phyloP scores from a whole-genome alignment of 2,888 invertebrate species.

The Deilephila elpenor region DNA sequence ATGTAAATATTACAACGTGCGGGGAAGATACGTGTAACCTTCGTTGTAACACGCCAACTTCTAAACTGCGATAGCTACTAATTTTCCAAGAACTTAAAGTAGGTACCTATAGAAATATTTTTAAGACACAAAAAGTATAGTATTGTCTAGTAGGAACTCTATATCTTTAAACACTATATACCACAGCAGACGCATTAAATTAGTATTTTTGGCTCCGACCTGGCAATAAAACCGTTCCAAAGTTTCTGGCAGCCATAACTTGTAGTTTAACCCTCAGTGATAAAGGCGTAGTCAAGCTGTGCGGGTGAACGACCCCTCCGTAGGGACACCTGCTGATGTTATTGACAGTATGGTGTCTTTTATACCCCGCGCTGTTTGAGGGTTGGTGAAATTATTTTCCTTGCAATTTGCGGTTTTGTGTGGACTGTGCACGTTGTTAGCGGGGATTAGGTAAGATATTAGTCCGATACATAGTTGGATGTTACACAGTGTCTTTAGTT shows the following conservation, averaged over 20 bases:
- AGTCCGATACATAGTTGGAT: constrained; percentile 5
- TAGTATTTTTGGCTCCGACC: constrained; percentile 4
- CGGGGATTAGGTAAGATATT: constrained; percentile 29
- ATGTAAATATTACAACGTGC: too few species aligned
- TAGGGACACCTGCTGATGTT: constrained; percentile 80
- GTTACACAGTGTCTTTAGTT: not conserved
- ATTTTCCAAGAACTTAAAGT: too few species aligned
- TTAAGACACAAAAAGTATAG: too few species aligned
- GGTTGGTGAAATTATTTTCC: constrained; percentile 51
- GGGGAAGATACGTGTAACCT: too few species aligned
- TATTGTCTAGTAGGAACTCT: not conserved
- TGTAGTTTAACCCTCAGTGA: constrained; percentile 50
- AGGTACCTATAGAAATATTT: not conserved
- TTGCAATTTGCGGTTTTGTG: constrained; percentile 32
- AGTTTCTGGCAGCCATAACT: constrained; percentile 47
- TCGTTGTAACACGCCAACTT: too few species aligned
- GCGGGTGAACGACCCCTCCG: constrained; percentile 74
- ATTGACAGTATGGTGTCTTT: constrained; percentile 78
- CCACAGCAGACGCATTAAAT: not conserved
- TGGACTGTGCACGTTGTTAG: constrained; percentile 29
- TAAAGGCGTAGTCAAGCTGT: constrained; percentile 47
- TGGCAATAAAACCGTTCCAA: constrained; percentile 26
- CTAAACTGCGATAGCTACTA: too few species aligned
- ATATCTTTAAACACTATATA: not conserved
- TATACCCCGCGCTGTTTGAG: constrained; percentile 65